Conservation (phyloP, 1,140 invertebrate genomes). For the Agraylea sexmaculata region DNA sequence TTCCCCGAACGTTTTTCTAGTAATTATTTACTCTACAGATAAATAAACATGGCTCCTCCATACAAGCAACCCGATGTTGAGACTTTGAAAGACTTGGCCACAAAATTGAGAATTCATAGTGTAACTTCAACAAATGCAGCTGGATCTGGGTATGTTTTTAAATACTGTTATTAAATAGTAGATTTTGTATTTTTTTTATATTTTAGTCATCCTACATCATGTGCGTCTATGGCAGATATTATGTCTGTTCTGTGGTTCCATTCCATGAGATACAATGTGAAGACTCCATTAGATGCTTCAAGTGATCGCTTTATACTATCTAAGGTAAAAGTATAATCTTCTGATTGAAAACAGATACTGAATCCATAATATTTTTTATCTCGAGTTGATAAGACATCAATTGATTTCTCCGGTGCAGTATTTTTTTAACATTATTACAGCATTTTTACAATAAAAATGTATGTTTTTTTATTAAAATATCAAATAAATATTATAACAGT, state of each 20-base stretch:
- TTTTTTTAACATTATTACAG: too few relatives aligned
- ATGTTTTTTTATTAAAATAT: too few relatives aligned
- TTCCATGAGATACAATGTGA: conserved; percentile 88
- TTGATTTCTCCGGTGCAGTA: too few relatives aligned
- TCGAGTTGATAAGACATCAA: background rate
- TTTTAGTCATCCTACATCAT: conserved; percentile 95
- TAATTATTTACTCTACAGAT: too few relatives aligned
- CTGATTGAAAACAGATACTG: too few relatives aligned
- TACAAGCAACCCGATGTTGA: conserved; percentile 53
- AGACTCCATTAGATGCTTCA: conserved; percentile 70
- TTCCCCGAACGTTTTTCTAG: too few relatives aligned
- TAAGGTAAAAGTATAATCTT: too few relatives aligned
- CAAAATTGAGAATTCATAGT: conserved; percentile 83
- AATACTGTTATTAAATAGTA: too few relatives aligned
- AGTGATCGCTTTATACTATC: conserved; percentile 95
- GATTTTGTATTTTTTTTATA: too few relatives aligned
- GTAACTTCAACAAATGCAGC: conserved; percentile 83
- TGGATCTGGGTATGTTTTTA: conserved; percentile 80
- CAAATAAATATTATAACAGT: too few relatives aligned
- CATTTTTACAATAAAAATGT: too few relatives aligned
- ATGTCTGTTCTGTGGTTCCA: conserved; percentile 98
- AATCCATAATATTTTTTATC: background rate
- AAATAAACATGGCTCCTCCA: too few relatives aligned
- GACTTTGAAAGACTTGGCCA: conserved; percentile 82
- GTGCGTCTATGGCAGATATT: conserved; percentile 94